Conservation (phyloP, 2,113 vertebrate genomes). For the Prietella phreatophila region DNA sequence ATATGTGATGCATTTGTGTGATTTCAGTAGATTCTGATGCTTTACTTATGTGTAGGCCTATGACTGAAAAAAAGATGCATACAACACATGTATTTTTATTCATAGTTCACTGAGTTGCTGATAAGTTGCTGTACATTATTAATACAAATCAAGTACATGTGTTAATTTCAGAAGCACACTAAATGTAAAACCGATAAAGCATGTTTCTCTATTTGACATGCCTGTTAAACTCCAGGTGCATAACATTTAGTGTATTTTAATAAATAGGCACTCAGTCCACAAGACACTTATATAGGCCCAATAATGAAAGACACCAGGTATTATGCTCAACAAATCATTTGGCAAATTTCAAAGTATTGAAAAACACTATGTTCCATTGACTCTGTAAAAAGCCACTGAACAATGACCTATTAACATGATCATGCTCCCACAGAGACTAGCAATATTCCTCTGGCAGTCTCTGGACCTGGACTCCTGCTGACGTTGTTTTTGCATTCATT, state of each 20-base stretch:
- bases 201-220: not conserved
- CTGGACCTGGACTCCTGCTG: slow-evolving; percentile 16
- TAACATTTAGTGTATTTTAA: not conserved
- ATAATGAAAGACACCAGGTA: slow-evolving; percentile 17
- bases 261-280: not conserved
- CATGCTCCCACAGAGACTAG: slow-evolving; percentile 29
- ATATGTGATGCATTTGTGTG: not conserved
- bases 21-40: not conserved
- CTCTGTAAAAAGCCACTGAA: slow-evolving; percentile 26
- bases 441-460: slow-evolving; percentile 38
- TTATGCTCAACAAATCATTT: slow-evolving; percentile 27
- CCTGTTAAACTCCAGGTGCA: not conserved
- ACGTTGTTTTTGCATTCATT: slow-evolving; percentile 37
- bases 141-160: not conserved
- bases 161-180: not conserved
- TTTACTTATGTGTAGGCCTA: not conserved
- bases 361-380: slow-evolving; percentile 39
- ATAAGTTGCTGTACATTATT: not conserved
- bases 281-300: not conserved
- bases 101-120: not conserved
- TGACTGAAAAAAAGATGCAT: not conserved
- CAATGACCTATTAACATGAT: slow-evolving; percentile 47
- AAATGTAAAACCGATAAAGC: not conserved
- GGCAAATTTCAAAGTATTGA: slow-evolving; percentile 12
- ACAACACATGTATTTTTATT: not conserved